These are phyloP conservation scores for Coenonympha glycerion DNA, from an alignment of 2,888 invertebrate genomes.

Conservation along the genomic window DNA sequence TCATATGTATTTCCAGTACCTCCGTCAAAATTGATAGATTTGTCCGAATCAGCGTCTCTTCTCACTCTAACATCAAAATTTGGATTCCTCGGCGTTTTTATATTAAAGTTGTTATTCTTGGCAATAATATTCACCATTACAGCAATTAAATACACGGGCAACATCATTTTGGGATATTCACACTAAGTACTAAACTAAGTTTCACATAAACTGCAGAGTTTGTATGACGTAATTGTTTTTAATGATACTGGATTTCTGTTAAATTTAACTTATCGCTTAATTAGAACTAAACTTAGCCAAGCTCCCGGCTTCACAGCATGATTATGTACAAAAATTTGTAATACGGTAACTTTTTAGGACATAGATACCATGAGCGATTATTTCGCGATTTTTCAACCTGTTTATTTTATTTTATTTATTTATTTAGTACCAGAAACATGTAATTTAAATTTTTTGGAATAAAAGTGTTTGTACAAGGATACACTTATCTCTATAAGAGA, in stretches of 20 bases:
- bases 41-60: conserved; percentile 33
- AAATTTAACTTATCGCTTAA: background rate
- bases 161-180: conserved; percentile 13
- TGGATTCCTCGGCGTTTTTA: conserved; percentile 10
- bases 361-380: no score
- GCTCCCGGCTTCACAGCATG: no score
- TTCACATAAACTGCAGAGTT: background rate
- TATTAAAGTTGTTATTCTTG: conserved; percentile 20
- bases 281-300: no score
- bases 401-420: no score
- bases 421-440: no score
- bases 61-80: conserved; percentile 21
- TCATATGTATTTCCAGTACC: background rate
- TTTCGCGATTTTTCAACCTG: no score
- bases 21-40: background rate
- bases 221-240: conserved; percentile 1
- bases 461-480: no score
- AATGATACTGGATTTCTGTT: background rate
- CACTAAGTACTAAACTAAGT: background rate
- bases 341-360: no score
- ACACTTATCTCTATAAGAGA: no score
- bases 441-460: no score
- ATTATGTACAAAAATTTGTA: no score
- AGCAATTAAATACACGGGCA: conserved; percentile 5
- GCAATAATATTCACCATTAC: conserved; percentile 18